phyloP scores from a whole-genome alignment of 2,888 invertebrate genomes.

The Drepanosiphum platanoidis region DNA sequence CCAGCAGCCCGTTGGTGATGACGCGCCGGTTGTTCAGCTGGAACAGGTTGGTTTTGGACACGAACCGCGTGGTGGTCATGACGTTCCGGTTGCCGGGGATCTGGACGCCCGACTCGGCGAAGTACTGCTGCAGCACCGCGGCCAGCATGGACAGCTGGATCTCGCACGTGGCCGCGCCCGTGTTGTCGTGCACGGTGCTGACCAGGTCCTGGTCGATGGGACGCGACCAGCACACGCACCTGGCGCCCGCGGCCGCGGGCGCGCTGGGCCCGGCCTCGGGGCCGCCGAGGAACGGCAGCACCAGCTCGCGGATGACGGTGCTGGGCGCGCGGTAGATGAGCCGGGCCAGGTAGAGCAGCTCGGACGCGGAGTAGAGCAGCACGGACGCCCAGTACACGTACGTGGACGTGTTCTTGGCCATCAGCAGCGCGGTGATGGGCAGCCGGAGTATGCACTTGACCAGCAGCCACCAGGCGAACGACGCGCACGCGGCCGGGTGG shows the following conservation, averaged over 20 bases:
- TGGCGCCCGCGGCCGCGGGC: constrained; percentile 74
- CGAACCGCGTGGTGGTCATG: constrained; percentile 74
- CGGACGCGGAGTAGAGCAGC: constrained; percentile 64
- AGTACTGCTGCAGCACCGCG: constrained; percentile 75
- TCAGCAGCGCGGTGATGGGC: constrained; percentile 62
- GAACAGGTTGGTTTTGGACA: constrained; percentile 72
- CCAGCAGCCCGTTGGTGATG: constrained; percentile 73
- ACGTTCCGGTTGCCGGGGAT: constrained; percentile 68
- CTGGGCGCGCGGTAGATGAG: constrained; percentile 70
- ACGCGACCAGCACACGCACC: constrained; percentile 77
- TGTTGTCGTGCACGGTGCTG: constrained; percentile 71
- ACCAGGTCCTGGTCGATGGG: constrained; percentile 72
- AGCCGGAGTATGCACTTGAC: constrained; percentile 65
- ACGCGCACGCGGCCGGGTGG: constrained; percentile 66
- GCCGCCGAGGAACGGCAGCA: constrained; percentile 68
- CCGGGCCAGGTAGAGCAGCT: constrained; percentile 65
- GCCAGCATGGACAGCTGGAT: constrained; percentile 74
- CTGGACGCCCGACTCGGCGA: constrained; percentile 66
- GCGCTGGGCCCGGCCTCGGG: not conserved
- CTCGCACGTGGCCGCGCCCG: constrained; percentile 75
- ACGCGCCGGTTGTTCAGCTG: constrained; percentile 59
- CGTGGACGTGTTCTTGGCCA: constrained; percentile 62
- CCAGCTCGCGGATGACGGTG: constrained; percentile 72
- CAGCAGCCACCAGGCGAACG: constrained; percentile 67
- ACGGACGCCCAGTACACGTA: constrained; percentile 64